Evolutionary conservation across 2,888 invertebrate genomes (phyloP), one percentile per base, ranked within the genome.

Genomic region (Metopia argyrocephala): DNA sequence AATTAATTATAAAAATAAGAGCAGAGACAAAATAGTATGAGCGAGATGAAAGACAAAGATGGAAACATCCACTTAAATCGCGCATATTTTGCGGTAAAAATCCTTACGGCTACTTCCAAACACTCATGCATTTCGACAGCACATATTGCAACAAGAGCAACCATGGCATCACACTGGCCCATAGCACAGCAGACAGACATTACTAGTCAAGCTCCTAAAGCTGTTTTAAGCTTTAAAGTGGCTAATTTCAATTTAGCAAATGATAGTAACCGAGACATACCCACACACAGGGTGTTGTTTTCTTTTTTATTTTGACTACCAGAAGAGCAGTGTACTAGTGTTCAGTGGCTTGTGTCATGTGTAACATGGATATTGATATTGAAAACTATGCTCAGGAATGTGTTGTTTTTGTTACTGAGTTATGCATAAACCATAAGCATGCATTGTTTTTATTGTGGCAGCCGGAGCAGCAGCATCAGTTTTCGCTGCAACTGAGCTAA

Each of bases 191-290:
- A 74, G 54, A 59, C 74, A 78, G 69, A 59, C 54, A 69, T 70
- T 74, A 65, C 65, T 70, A 81, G 69, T 66, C 54, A 76, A 70
- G 78, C 70, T 75, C 23, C 78, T 66, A 78, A 78, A 81, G 78
- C 74, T 75, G 70, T 76, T 81, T 81, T 78, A 82, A 80, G 76
- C 78, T 82, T 76, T 83, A 80, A 83, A 81, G 82, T 83, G 83
- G 82, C 83, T 83, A 83, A 82, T 83, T 83, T 80, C 68, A 76
- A 69, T 69, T 80, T 71, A 74, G 76, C 74, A 78, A 81, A 78
- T 81, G 78, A 78, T 70, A 74, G 15, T 69, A 31, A 38, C 38
- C 21, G 38, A 1, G 9, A 38, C 15, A 27, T 3, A 25, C 62
- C 1, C 27, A 59, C 52, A 75, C 23, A 15, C 50, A 73, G n/a